Evolutionary conservation across 2,888 invertebrate genomes (phyloP).

Genomic region (Carterocephalus palaemon): DNA sequence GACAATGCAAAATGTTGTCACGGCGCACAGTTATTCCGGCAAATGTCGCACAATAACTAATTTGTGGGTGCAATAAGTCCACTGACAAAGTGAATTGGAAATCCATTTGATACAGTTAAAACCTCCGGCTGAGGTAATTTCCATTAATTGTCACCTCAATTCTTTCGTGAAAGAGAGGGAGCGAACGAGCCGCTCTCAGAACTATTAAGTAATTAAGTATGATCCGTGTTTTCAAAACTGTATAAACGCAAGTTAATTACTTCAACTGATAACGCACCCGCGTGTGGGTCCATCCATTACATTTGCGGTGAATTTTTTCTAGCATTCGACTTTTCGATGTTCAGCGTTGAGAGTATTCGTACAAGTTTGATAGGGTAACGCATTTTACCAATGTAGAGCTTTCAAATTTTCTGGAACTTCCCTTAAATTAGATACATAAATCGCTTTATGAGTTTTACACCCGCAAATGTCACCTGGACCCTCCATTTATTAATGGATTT

Average conservation of each 20-base stretch:
- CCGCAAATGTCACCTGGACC: too few relatives aligned
- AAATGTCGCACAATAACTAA: conserved; percentile 25
- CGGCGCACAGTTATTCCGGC: conserved; percentile 17
- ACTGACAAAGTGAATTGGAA: conserved; percentile 43
- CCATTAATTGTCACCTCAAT: conserved; percentile 49
- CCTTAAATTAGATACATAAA: too few relatives aligned
- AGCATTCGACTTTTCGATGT: too few relatives aligned
- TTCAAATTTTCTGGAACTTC: too few relatives aligned
- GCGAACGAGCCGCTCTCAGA: conserved; percentile 33
- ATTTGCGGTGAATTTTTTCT: neutral
- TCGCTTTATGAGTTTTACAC: too few relatives aligned
- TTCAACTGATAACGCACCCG: neutral
- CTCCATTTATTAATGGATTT: too few relatives aligned
- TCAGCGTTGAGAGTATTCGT: too few relatives aligned
- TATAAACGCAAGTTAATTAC: conserved; percentile 6
- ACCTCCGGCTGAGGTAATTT: conserved; percentile 62
- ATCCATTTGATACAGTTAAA: conserved; percentile 54
- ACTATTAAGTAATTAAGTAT: conserved; percentile 55
- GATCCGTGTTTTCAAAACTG: conserved; percentile 13
- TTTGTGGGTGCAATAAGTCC: conserved; percentile 35
- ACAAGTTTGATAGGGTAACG: too few relatives aligned
- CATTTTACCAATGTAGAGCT: too few relatives aligned
- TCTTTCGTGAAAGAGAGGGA: conserved; percentile 43
- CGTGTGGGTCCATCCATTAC: neutral
- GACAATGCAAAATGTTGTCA: neutral